Base-by-base conservation (phyloP, 2,797 vertebrate species). In the Gypaetus barbatus region DNA sequence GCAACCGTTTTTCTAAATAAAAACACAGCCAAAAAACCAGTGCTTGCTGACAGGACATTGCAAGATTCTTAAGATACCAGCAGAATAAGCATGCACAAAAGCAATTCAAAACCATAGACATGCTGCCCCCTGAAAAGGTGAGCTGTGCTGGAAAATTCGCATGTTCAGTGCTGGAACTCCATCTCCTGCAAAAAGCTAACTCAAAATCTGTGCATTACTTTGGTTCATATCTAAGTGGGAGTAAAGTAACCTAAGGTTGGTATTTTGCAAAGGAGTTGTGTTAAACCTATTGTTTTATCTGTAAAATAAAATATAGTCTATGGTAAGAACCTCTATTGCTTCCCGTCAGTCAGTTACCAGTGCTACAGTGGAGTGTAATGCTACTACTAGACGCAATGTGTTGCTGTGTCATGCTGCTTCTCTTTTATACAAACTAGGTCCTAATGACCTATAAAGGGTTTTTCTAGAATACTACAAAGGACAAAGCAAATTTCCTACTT, bases 401-500 rank as follows among this genome's bases (percentile, higher is more conserved):
- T 7, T 95, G 75, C 87, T 95, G 76, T 78, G 90, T 93, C 89
- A 84, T 39, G 49, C 82, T 95, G 84, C 68, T 77, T 80, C 44
- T 69, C n/a, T 71, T 54, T 52, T 27, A 73, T 21, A 83, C 30
- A 69, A 18, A 76, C 54, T 35, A 65, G 64, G 61, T 44, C 82
- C 69, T 82, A 65, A 37, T 31, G 65, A 87, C 82, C 60, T 73
- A 6, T 7, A 73, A 68, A 78, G 63, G 37, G 7, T 27, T 65
- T 48, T 89, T 80, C 74, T 69, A 41, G 52, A 87, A 58, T 33
- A 28, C 18, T n/a, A 13, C n/a, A 69, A 57, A 89, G 60, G 69
- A 78, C 69, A 84, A 78, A 93, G 43, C 11, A 61, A 44, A 75
- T 61, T 90, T 84, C 43, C 78, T 63, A 11, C 65, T 78, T 87